phyloP scores from a whole-genome alignment of 2,888 invertebrate species.

The Archaeoteleia sp. region DNA sequence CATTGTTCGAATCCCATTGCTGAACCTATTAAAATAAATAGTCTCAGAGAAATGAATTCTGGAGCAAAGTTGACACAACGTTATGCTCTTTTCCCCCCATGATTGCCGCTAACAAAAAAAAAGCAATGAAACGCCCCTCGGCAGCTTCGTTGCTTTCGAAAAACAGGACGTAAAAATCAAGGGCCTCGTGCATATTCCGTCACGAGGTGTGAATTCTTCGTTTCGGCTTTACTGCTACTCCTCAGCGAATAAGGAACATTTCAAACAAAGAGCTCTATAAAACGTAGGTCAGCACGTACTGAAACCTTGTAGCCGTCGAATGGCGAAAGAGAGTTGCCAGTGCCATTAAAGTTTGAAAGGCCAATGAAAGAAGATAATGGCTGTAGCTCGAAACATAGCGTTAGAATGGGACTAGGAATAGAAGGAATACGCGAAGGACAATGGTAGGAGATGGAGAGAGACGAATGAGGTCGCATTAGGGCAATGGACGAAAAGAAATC shows the following conservation, averaged over 20 bases:
- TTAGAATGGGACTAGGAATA: constrained; percentile 12
- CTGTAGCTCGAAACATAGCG: constrained; percentile 13
- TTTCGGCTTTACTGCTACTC: background rate
- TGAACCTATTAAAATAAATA: too few relatives aligned
- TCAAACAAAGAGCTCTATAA: background rate
- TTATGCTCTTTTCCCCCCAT: too few relatives aligned
- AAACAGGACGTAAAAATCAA: too few relatives aligned
- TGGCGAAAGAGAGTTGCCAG: constrained; percentile 8
- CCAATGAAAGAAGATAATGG: constrained; percentile 61
- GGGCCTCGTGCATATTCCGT: background rate
- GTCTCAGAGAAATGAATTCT: too few relatives aligned
- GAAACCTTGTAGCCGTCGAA: constrained; percentile 15
- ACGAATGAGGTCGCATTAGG: background rate
- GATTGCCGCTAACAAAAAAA: too few relatives aligned
- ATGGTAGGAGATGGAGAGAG: too few relatives aligned
- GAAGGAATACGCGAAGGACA: constrained; percentile 17
- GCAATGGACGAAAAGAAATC: too few relatives aligned
- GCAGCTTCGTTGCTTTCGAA: too few relatives aligned
- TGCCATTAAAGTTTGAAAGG: constrained; percentile 43
- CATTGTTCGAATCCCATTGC: too few relatives aligned
- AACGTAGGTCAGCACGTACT: background rate
- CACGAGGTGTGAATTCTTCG: background rate
- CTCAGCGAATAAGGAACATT: background rate
- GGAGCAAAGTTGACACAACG: too few relatives aligned
- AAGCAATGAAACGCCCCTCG: too few relatives aligned